Percentiles rank a stretch among this genome's conserved stretches.
phyloP scores from a whole-genome alignment of 2,888 invertebrate genomes.

The Geotrupes spiniger region DNA sequence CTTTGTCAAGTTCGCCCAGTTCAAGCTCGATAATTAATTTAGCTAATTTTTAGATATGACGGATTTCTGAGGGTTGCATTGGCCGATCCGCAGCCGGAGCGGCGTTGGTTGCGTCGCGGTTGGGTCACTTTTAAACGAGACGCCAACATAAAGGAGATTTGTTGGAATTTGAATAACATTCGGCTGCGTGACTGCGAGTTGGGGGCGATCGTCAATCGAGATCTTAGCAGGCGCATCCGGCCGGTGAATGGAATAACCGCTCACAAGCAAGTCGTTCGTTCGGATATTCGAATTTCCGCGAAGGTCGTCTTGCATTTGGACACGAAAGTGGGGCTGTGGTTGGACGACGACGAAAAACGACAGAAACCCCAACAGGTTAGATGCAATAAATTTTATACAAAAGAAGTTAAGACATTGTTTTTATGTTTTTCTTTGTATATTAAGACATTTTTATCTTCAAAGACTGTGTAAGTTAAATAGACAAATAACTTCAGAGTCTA shows the following conservation, averaged over 20 bases:
- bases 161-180: conserved; percentile 97
- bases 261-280: conserved; percentile 82
- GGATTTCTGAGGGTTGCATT: conserved; percentile 95
- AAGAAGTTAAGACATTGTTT: conserved; percentile 11
- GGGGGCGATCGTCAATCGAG: conserved; percentile 94
- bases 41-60: conserved; percentile 65
- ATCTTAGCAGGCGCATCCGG: conserved; percentile 89
- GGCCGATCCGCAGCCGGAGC: conserved; percentile 95
- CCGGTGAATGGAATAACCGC: conserved; percentile 87
- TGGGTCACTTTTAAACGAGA: conserved; percentile 98
- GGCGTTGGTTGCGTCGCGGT: conserved; percentile 93
- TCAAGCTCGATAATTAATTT: background rate
- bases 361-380: conserved; percentile 42
- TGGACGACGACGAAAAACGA: conserved; percentile 50
- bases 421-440: no score
- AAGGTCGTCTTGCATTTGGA: conserved; percentile 90
- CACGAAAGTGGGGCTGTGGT: conserved; percentile 78
- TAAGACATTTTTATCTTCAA: no score
- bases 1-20: no score
- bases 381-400: conserved; percentile 5
- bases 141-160: conserved; percentile 98
- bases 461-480: no score
- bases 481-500: no score
- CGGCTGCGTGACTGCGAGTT: conserved; percentile 88
- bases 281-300: conserved; percentile 90